Conservation (phyloP, 2,797 vertebrate genomes). For the Chrysocyon brachyurus region DNA sequence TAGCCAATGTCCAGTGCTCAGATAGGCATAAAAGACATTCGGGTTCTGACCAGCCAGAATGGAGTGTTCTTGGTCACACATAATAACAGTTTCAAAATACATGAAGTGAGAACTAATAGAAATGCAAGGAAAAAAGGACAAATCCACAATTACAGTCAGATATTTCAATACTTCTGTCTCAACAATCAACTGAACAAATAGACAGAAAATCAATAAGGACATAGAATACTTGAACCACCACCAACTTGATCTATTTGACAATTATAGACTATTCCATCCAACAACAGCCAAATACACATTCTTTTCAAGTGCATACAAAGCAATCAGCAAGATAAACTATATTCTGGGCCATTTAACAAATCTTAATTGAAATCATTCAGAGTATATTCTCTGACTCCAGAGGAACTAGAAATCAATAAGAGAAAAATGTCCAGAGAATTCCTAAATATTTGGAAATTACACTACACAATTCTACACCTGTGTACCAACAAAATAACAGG, state of each 20-base stretch:
- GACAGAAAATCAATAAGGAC: conserved; percentile 26
- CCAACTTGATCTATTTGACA: not conserved
- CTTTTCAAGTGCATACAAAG: not conserved
- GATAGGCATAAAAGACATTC: not conserved
- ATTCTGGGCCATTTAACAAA: not conserved
- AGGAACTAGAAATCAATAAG: conserved; percentile 31
- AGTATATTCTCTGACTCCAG: conserved; percentile 12
- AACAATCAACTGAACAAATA: not conserved
- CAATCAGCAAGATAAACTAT: not conserved
- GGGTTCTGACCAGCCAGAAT: not conserved
- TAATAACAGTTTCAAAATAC: conserved; percentile 5
- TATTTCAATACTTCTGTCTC: not conserved
- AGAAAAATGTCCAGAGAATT: not conserved
- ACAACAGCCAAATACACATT: not conserved
- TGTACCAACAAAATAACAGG: conserved; percentile 15
- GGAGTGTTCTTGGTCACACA: not conserved
- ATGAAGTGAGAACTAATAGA: conserved; percentile 1
- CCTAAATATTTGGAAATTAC: conserved; percentile 42
- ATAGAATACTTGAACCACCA: not conserved
- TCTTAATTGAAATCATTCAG: conserved; percentile 17
- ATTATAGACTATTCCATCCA: not conserved
- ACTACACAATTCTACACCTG: not conserved
- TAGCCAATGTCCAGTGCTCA: not conserved
- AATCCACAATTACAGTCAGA: not conserved
- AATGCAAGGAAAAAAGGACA: not conserved